Evolutionary conservation across 1,140 invertebrate genomes (phyloP).

Genomic region (Drosophila teissieri): DNA sequence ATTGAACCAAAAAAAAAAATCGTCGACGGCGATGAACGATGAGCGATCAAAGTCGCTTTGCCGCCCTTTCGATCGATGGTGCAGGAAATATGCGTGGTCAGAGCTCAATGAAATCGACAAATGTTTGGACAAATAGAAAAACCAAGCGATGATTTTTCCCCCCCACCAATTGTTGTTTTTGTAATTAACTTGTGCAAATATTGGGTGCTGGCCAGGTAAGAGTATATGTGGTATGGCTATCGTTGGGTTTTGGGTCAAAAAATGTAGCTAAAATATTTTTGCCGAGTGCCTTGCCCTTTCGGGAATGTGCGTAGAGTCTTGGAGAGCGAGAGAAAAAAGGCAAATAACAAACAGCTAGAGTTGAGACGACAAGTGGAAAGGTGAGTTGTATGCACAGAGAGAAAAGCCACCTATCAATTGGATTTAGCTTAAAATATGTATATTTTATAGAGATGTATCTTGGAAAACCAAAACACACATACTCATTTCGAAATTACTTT

Average conservation of each 20-base stretch:
- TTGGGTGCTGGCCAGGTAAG: conserved; percentile 34
- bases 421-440: no score
- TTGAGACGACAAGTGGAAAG: conserved; percentile 77
- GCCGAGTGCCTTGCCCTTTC: conserved; percentile 75
- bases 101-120: conserved; percentile 82
- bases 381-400: conserved; percentile 39
- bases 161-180: conserved; percentile 58
- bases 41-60: conserved; percentile 62
- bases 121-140: conserved; percentile 80
- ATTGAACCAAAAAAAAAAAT: conserved; percentile 63
- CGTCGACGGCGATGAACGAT: conserved; percentile 20
- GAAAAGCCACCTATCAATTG: not conserved
- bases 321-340: conserved; percentile 37
- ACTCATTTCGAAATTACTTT: not conserved
- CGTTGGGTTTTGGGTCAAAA: conserved; percentile 71
- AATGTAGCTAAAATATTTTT: conserved; percentile 61
- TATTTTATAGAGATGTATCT: no score
- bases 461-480: no score
- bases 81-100: conserved; percentile 71
- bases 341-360: conserved; percentile 69
- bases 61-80: conserved; percentile 44
- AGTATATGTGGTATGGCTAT: conserved; percentile 23
- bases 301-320: conserved; percentile 61
- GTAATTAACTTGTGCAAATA: conserved; percentile 78
- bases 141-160: conserved; percentile 59